These are phyloP conservation scores for Ceratosolen solmsi DNA, from an alignment of 1,140 invertebrate species.

Conservation along the genomic window DNA sequence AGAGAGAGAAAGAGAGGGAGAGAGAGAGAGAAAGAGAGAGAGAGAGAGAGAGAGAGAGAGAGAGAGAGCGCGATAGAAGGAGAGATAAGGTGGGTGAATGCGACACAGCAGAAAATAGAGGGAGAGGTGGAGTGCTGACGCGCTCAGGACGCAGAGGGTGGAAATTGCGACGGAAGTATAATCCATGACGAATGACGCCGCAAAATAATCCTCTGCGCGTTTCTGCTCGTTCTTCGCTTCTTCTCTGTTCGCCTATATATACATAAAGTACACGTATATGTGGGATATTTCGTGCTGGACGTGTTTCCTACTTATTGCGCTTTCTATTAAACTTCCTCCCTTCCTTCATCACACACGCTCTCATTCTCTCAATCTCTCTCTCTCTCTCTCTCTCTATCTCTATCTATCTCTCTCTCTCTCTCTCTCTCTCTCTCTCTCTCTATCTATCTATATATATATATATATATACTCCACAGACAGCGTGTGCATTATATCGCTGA, in stretches of 20 bases:
- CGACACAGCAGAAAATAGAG: slow-evolving; percentile 38
- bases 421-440: background rate
- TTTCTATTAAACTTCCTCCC: slow-evolving; percentile 57
- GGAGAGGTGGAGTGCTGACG: slow-evolving; percentile 49
- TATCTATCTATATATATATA: background rate
- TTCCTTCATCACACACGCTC: background rate
- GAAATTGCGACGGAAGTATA: slow-evolving; percentile 53
- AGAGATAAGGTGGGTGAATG: slow-evolving; percentile 6
- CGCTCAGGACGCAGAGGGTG: slow-evolving; percentile 23
- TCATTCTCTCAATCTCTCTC: background rate
- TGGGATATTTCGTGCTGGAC: slow-evolving; percentile 46
- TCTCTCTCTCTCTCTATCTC: background rate
- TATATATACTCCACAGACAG: background rate
- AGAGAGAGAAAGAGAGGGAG: background rate
- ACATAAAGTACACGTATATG: background rate
- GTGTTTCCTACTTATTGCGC: slow-evolving; percentile 57
- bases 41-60: background rate
- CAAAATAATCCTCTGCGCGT: slow-evolving; percentile 58
- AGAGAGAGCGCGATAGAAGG: background rate
- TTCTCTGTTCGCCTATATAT: background rate
- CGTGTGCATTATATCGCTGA: slow-evolving; percentile 59
- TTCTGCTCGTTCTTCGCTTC: slow-evolving; percentile 45
- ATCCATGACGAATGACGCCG: slow-evolving; percentile 63
- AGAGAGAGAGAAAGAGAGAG: background rate
- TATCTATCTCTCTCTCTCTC: background rate